phyloP scores from a whole-genome alignment of 2,797 vertebrate genomes.

The Halcyon chelicuti region DNA sequence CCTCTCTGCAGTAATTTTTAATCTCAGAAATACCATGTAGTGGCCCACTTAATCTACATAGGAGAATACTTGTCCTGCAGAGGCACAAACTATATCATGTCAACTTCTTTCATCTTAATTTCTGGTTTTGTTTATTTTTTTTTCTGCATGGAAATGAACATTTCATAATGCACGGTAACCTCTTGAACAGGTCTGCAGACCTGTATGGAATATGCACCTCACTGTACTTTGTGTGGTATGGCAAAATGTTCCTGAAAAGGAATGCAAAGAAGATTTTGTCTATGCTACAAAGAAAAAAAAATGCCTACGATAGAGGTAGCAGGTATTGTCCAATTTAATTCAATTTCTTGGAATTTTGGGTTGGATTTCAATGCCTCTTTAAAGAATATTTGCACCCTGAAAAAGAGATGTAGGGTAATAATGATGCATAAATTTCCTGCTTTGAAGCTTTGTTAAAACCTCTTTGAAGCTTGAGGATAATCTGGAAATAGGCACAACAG shows the following conservation, averaged over 20 bases:
- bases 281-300: not conserved
- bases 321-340: not conserved
- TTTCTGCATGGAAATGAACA: not conserved
- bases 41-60: not conserved
- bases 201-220: not conserved
- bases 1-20: not conserved
- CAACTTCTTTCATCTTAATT: not conserved
- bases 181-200: not conserved
- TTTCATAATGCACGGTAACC: not conserved
- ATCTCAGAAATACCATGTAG: not conserved
- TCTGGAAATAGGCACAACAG: not conserved
- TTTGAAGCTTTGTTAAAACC: constrained; percentile 52
- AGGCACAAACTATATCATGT: not conserved
- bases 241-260: not conserved
- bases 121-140: not conserved
- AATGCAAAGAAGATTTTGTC: not conserved
- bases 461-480: constrained; percentile 42
- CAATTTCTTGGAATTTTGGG: not conserved
- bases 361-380: not conserved
- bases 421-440: not conserved
- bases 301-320: not conserved
- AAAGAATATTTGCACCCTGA: not conserved
- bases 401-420: not conserved
- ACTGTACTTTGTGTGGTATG: not conserved
- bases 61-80: not conserved